Evolutionary conservation across 2,113 vertebrate species (phyloP).

Genomic region (Callospermophilus lateralis): DNA sequence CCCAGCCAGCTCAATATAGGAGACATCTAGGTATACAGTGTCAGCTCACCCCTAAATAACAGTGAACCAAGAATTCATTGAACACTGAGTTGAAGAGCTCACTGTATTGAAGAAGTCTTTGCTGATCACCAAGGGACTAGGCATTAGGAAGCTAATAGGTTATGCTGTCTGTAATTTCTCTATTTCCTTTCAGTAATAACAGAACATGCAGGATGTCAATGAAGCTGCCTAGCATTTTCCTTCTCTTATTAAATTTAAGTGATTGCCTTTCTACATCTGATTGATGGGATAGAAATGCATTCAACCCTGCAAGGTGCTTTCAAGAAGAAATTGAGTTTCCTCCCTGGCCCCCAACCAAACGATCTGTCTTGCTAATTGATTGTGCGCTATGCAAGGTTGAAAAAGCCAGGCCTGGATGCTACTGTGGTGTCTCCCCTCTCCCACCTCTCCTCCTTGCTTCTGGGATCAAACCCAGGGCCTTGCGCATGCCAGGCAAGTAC

Average conservation of each 20-base stretch:
- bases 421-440: background rate
- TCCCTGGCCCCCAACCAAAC: background rate
- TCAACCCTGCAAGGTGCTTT: conserved; percentile 39
- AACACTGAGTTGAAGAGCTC: background rate
- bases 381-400: background rate
- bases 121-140: background rate
- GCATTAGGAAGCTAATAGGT: conserved; percentile 22
- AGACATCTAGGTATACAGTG: background rate
- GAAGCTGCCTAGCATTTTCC: conserved; percentile 48
- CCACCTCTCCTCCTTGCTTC: background rate
- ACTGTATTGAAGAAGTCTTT: background rate
- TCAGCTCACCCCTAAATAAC: conserved; percentile 58
- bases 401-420: background rate
- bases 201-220: background rate
- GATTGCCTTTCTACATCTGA: conserved; percentile 57
- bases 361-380: conserved; percentile 58
- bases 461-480: background rate
- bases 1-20: background rate
- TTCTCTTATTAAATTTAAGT: conserved; percentile 57
- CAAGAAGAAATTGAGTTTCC: conserved; percentile 59
- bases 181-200: conserved; percentile 57
- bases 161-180: conserved; percentile 53
- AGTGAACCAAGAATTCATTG: conserved; percentile 15
- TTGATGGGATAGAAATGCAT: conserved; percentile 49
- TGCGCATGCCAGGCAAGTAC: no score